Evolutionary conservation across 2,113 vertebrate species (phyloP).

Genomic region (Macroglossus sobrinus): DNA sequence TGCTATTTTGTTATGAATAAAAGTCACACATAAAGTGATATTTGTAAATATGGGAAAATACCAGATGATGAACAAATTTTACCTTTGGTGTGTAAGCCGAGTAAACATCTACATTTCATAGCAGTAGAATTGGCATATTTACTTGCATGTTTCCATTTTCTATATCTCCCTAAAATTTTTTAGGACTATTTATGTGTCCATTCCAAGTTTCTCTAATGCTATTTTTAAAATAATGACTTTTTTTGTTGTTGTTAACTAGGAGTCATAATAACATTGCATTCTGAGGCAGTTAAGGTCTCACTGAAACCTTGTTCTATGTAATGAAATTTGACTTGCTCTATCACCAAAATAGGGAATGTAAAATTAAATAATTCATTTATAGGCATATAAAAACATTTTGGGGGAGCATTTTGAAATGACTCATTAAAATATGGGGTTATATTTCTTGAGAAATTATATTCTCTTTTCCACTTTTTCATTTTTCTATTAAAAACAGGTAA

Average conservation of each 20-base stretch:
- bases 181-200: neutral
- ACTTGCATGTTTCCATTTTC: neutral
- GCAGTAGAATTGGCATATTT: neutral
- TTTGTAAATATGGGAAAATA: neutral
- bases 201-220: neutral
- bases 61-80: neutral
- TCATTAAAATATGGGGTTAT: neutral
- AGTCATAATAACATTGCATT: neutral
- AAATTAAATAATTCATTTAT: neutral
- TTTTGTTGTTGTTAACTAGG: neutral
- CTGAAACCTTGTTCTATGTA: neutral
- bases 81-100: fast-evolving
- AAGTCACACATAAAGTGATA: neutral
- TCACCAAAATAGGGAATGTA: neutral
- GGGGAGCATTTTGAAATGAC: neutral
- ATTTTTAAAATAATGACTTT: neutral
- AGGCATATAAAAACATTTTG: neutral
- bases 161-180: neutral
- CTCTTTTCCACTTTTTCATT: neutral
- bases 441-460: neutral
- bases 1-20: neutral
- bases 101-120: neutral
- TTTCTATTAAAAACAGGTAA: neutral
- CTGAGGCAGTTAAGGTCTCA: neutral
- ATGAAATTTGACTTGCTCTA: neutral